These are phyloP conservation scores for Pollimyrus isidori DNA, from an alignment of 2,113 vertebrate species.

Conservation along the genomic window DNA sequence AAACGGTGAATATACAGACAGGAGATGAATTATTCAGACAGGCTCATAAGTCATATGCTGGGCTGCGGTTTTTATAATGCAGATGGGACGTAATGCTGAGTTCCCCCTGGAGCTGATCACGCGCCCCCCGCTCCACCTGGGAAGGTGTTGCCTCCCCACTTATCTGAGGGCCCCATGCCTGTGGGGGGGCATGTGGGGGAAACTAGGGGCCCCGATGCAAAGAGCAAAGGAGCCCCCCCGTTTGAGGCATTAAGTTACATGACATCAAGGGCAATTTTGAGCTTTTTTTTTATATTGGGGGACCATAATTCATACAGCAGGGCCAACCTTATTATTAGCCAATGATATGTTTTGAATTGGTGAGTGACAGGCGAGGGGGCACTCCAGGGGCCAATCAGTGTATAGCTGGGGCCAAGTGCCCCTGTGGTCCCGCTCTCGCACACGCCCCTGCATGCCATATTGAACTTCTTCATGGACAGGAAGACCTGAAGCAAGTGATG, in stretches of 20 bases:
- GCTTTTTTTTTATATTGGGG: background rate
- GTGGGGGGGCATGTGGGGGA: constrained; percentile 67
- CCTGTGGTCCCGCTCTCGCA: background rate
- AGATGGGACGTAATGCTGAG: constrained; percentile 75
- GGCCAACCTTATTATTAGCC: background rate
- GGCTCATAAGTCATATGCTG: constrained; percentile 74
- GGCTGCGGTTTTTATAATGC: constrained; percentile 78
- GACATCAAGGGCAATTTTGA: background rate
- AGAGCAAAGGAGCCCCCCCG: constrained; percentile 24
- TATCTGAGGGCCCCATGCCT: constrained; percentile 82
- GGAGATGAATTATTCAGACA: constrained; percentile 97
- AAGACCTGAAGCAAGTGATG: background rate
- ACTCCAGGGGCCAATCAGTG: background rate
- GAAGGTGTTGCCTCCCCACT: constrained; percentile 69
- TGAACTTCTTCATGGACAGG: background rate
- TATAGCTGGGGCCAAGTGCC: background rate
- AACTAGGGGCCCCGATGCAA: constrained; percentile 69
- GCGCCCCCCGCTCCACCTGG: constrained; percentile 77
- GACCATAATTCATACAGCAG: background rate
- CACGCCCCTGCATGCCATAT: background rate
- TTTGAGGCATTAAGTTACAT: background rate
- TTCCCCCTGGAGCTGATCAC: constrained; percentile 96
- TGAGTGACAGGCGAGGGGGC: background rate
- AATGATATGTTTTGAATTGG: background rate
- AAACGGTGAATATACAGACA: constrained; percentile 74